These are phyloP conservation scores for Polypterus senegalus DNA, from an alignment of 2,113 vertebrate species.

Conservation along the genomic window DNA sequence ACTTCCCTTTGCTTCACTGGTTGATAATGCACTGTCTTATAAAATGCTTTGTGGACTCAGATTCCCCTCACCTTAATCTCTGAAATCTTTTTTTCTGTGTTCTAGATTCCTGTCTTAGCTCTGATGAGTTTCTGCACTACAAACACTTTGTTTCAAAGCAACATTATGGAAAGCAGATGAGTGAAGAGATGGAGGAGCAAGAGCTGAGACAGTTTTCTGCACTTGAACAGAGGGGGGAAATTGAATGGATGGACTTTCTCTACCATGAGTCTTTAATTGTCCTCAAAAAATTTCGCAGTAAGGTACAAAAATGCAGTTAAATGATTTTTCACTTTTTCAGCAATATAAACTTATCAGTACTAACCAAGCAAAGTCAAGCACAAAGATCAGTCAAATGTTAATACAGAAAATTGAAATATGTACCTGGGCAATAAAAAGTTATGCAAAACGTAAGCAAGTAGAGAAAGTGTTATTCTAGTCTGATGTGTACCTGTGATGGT, in stretches of 20 bases:
- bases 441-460: too few relatives aligned
- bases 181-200: conserved; percentile 69
- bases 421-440: too few relatives aligned
- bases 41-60: too few relatives aligned
- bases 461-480: too few relatives aligned
- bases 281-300: conserved; percentile 69
- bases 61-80: background rate
- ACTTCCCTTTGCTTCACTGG: too few relatives aligned
- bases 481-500: too few relatives aligned
- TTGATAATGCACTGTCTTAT: too few relatives aligned
- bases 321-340: background rate
- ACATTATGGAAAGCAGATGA: conserved; percentile 62
- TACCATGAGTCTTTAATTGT: conserved; percentile 79
- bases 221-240: conserved; percentile 71
- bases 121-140: conserved; percentile 83
- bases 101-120: conserved; percentile 72
- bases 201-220: conserved; percentile 73
- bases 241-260: conserved; percentile 86
- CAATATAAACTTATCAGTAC: too few relatives aligned
- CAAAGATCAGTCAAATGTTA: too few relatives aligned
- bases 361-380: too few relatives aligned
- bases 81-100: background rate
- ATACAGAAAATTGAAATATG: too few relatives aligned
- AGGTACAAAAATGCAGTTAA: conserved; percentile 45
- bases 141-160: conserved; percentile 80